phyloP scores from a whole-genome alignment of 2,113 vertebrate genomes.

The Nipponia nippon region DNA sequence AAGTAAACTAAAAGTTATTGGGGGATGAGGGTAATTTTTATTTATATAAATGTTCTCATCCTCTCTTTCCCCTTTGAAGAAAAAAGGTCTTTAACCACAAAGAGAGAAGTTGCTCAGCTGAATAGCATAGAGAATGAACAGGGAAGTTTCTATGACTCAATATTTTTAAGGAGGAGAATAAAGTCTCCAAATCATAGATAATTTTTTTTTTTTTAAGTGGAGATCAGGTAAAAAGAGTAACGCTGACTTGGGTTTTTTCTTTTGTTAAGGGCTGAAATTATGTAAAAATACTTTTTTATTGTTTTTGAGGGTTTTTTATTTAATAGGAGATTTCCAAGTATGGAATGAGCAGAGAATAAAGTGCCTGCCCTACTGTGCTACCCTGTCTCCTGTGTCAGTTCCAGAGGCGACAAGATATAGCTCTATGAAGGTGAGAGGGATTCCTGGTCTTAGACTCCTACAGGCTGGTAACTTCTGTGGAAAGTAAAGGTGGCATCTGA shows the following conservation, averaged over 20 bases:
- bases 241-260: neutral
- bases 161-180: neutral
- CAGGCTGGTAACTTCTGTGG: neutral
- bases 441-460: neutral
- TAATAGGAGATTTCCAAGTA: slow-evolving; percentile 8
- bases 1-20: neutral
- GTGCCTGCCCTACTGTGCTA: neutral
- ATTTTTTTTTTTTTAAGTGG: neutral
- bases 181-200: neutral
- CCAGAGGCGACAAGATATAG: neutral
- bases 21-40: neutral
- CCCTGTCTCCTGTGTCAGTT: slow-evolving; percentile 18
- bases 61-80: neutral
- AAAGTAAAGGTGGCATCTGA: neutral
- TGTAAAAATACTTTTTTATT: neutral
- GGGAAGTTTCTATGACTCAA: neutral
- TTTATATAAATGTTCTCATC: neutral
- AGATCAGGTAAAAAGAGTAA: neutral
- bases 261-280: neutral
- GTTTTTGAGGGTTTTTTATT: neutral
- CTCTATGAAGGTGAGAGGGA: slow-evolving; percentile 32
- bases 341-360: slow-evolving; percentile 17
- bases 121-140: neutral
- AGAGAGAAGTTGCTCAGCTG: neutral
- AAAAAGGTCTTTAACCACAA: neutral